Evolutionary conservation across 2,888 invertebrate species (phyloP).

Genomic region (Teinopalpus imperialis): DNA sequence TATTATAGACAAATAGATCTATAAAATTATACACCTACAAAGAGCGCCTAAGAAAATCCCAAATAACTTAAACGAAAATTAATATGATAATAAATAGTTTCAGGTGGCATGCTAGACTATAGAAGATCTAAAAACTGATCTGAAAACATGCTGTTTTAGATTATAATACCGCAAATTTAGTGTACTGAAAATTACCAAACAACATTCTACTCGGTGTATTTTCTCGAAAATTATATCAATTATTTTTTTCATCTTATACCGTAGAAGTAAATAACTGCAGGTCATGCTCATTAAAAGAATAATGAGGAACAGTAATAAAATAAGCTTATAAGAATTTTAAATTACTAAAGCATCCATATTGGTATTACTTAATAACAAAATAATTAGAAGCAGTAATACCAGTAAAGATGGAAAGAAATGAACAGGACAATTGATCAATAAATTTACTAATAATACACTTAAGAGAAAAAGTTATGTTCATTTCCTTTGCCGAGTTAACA

Average conservation of each 20-base stretch:
- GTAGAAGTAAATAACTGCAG: too few relatives aligned
- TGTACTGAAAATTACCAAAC: too few relatives aligned
- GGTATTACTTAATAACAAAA: background rate
- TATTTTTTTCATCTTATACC: too few relatives aligned
- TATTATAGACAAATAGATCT: background rate
- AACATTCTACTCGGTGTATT: background rate
- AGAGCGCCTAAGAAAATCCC: background rate
- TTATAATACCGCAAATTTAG: background rate
- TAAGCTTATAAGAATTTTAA: background rate
- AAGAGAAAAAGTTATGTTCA: too few relatives aligned
- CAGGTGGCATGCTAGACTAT: too few relatives aligned
- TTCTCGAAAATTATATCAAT: background rate
- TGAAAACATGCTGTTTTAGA: slow-evolving; percentile 12
- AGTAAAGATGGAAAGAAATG: slow-evolving; percentile 1
- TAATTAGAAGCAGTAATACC: background rate
- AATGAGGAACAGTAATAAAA: slow-evolving; percentile 8
- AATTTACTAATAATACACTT: too few relatives aligned
- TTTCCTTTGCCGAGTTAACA: slow-evolving; percentile 3
- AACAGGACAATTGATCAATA: background rate
- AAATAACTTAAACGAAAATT: background rate
- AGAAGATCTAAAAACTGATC: too few relatives aligned
- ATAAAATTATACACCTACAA: background rate
- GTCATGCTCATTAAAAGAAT: slow-evolving; percentile 15
- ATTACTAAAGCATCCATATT: background rate
- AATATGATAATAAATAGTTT: too few relatives aligned